Base-by-base conservation (phyloP, 2,797 vertebrate genomes). In the Avahi laniger region DNA sequence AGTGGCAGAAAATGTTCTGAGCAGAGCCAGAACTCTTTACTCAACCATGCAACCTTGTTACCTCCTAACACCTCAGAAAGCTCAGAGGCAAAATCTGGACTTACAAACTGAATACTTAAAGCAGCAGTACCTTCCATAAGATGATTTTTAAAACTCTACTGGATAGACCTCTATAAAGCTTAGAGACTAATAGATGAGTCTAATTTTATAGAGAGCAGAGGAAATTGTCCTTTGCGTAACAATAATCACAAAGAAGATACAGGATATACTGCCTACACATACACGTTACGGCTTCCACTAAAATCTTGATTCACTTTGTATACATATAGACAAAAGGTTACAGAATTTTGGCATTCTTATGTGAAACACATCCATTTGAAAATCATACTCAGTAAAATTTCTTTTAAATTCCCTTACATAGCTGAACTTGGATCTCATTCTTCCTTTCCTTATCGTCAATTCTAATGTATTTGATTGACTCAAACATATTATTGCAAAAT, bases 401-500 rank as follows among this genome's bases (percentile, higher is more conserved):
- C 28, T 52, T 38, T 20, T 54, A 86, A 88, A 72, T 72, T 35
- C 26, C 5, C 18, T 85, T 50, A 67, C 20, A 38, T 54, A 8
- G 15, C 20, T 35, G 86, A 81, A 81, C 22, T 20, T 90, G 26
- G 35, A 90, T 90, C 52, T 82, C 7, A 80, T 89, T 65, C 35
- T 94, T 80, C 10, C 43, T 93, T 73, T 80, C 76, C n/a, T 89
- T 17, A 73, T 22, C 4, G 18, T 78, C 35, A 54, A 17, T 69
- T 81, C 35, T 85, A 63, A 80, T 52, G 28, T 73, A 76, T 41
- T 69, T 46, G 10, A 81, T 93, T 57, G 22, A 43, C 48, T 89
- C 54, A 38, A 94, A 59, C 4, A 61, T 33, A 91, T 33, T 63
- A 96, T 28, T 87, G 59, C 22, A 81, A 92, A 94, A 83, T 91